Evolutionary conservation across 2,888 invertebrate genomes (phyloP).

Genomic region (Trichacis sp.): DNA sequence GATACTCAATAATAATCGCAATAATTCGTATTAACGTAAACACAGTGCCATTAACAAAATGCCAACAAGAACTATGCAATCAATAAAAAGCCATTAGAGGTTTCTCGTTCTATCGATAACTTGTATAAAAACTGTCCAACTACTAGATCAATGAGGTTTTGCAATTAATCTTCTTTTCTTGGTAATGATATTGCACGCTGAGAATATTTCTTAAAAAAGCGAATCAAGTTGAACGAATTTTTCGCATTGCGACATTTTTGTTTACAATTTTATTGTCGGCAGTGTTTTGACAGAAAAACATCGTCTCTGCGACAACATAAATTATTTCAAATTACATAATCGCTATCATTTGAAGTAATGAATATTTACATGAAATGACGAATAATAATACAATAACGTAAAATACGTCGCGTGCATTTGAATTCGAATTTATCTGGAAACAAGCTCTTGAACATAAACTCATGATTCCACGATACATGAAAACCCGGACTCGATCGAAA

Average conservation of each 20-base stretch:
- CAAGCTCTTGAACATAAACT: too few species aligned
- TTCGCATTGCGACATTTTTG: not conserved
- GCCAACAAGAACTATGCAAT: slow-evolving; percentile 31
- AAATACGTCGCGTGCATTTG: too few species aligned
- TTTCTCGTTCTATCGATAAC: slow-evolving; percentile 10
- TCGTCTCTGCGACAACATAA: too few species aligned
- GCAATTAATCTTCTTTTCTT: not conserved
- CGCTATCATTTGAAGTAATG: not conserved
- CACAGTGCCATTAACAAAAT: slow-evolving; percentile 30
- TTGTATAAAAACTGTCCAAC: slow-evolving; percentile 4
- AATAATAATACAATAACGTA: too few species aligned
- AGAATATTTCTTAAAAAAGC: too few species aligned
- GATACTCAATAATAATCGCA: slow-evolving; percentile 11
- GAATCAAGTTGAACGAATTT: too few species aligned
- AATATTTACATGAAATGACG: too few species aligned
- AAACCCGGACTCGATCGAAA: too few species aligned
- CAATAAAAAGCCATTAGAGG: slow-evolving; percentile 13
- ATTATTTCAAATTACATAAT: not conserved
- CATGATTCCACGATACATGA: too few species aligned
- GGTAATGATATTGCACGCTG: not conserved
- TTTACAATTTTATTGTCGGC: slow-evolving; percentile 23
- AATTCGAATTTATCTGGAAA: too few species aligned
- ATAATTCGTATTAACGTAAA: slow-evolving; percentile 11
- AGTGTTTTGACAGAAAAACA: slow-evolving; percentile 20
- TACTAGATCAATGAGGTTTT: slow-evolving; percentile 2